A percentile compares a stretch with the other conserved stretches of the same genome.
phyloP scores from a whole-genome alignment of 2,888 invertebrate genomes.

The Caenorhabditis afra region DNA sequence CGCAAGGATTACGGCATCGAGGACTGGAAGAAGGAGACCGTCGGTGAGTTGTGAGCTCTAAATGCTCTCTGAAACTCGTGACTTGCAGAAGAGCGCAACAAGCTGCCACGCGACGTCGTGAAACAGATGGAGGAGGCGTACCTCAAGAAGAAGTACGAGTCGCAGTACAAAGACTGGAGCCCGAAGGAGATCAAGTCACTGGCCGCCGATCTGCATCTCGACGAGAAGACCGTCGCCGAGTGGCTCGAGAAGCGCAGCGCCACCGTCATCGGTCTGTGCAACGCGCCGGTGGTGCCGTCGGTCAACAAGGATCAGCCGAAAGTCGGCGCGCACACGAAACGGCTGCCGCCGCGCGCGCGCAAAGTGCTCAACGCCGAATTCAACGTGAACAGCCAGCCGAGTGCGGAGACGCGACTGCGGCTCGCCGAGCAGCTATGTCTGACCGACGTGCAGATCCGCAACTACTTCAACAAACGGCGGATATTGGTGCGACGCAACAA shows the following conservation, averaged over 20 bases:
- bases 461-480: not conserved
- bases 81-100: not conserved
- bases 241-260: slow-evolving; percentile 1
- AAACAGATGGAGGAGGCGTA: slow-evolving; percentile 10
- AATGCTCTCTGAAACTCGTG: not conserved
- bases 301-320: not conserved
- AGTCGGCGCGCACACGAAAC: not conserved
- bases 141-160: slow-evolving; percentile 12
- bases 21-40: not conserved
- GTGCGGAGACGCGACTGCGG: not conserved
- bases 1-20: not conserved
- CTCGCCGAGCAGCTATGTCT: not conserved
- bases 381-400: not conserved
- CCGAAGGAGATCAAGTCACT: not conserved
- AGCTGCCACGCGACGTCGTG: not conserved
- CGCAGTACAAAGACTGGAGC: slow-evolving; percentile 4
- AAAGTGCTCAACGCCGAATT: not conserved
- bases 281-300: not conserved
- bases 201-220: not conserved
- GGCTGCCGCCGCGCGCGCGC: not conserved
- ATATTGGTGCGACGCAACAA: not conserved
- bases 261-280: not conserved
- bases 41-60: too few relatives aligned
- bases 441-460: not conserved
- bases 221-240: not conserved